phyloP scores from a whole-genome alignment of 1,140 invertebrate species.

The Drosophila kanapiae region DNA sequence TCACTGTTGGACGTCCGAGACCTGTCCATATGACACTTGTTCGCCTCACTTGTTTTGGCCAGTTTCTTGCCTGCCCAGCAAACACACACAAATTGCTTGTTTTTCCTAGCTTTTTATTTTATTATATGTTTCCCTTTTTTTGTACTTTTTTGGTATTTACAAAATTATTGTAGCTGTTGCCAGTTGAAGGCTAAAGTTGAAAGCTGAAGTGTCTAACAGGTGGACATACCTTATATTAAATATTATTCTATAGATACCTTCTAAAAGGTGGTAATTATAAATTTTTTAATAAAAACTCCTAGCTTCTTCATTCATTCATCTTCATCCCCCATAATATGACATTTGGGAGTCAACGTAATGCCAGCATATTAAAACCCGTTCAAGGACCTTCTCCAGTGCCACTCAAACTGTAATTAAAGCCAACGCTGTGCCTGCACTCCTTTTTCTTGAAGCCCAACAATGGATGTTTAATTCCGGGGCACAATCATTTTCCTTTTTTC shows the following conservation, averaged over 20 bases:
- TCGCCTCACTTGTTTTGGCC: constrained; percentile 15
- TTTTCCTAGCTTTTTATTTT: constrained; percentile 22
- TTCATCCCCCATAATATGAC: constrained; percentile 17
- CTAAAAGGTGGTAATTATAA: background rate
- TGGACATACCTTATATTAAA: background rate
- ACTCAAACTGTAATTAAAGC: constrained; percentile 69
- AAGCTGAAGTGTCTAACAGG: constrained; percentile 21
- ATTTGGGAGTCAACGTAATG: constrained; percentile 1
- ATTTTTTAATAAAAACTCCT: too few species aligned
- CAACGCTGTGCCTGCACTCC: constrained; percentile 38
- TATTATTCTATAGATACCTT: background rate
- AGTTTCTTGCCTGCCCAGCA: constrained; percentile 36
- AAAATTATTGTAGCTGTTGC: constrained; percentile 41
- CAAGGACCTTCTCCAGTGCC: constrained; percentile 36
- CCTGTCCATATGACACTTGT: constrained; percentile 68
- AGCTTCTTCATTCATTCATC: too few species aligned
- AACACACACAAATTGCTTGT: constrained; percentile 22
- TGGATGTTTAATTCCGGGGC: constrained; percentile 57
- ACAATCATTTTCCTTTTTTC: constrained; percentile 42
- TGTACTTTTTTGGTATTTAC: constrained; percentile 25
- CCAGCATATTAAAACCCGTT: constrained; percentile 12
- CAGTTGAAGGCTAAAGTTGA: background rate
- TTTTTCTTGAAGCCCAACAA: constrained; percentile 40
- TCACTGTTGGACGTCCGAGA: constrained; percentile 72
- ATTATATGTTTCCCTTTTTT: constrained; percentile 2